Percentiles rank a stretch among this genome's conserved stretches.
Conservation (phyloP, 2,888 invertebrate genomes). For the Bellardia pandia region DNA sequence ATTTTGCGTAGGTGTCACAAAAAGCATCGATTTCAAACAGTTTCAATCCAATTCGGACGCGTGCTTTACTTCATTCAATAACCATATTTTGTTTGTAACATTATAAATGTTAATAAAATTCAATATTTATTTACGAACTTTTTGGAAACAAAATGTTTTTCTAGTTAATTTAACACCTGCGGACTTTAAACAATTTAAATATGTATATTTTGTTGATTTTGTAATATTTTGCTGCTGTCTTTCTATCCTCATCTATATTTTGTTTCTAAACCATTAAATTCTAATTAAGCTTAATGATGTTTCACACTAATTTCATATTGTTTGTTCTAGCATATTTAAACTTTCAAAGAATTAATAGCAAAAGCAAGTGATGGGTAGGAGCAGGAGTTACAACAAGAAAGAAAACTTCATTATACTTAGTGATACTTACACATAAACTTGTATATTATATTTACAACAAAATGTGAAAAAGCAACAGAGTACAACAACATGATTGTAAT, state of each 20-base stretch:
- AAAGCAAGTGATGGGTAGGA: neutral
- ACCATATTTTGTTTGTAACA: too few species aligned
- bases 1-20: too few species aligned
- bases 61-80: too few species aligned
- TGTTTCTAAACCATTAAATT: slow-evolving; percentile 57
- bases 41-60: too few species aligned
- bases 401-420: slow-evolving; percentile 53
- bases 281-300: slow-evolving; percentile 60
- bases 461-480: slow-evolving; percentile 20
- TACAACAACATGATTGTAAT: slow-evolving; percentile 5
- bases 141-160: neutral
- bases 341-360: neutral
- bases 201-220: neutral
- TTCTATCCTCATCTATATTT: neutral
- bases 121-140: neutral
- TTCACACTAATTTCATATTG: slow-evolving; percentile 19
- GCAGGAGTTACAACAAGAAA: neutral
- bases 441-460: too few species aligned
- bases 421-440: slow-evolving; percentile 18
- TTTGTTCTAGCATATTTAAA: neutral
- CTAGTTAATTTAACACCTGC: neutral
- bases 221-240: neutral
- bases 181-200: neutral
- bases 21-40: too few species aligned
- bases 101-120: too few species aligned